Evolutionary conservation across 2,113 vertebrate genomes (phyloP).

Genomic region (Pelvicachromis taeniatus): DNA sequence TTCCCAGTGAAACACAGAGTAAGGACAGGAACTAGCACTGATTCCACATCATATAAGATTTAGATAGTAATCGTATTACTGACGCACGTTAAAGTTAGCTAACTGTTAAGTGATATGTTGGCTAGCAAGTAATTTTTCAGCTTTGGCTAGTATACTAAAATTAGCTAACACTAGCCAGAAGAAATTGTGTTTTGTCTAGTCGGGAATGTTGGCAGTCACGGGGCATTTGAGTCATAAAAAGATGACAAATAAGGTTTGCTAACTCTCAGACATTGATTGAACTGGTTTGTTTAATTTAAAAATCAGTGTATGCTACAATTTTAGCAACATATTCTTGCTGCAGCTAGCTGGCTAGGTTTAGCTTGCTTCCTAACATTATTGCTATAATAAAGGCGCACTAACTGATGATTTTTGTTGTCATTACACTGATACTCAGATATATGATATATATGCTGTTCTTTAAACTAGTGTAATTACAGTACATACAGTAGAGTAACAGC

Average conservation of each 20-base stretch:
- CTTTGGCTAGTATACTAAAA: background rate
- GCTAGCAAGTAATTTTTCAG: background rate
- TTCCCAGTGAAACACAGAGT: background rate
- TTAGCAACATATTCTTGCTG: background rate
- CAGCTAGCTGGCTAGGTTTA: background rate
- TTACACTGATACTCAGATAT: background rate
- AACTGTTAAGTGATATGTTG: background rate
- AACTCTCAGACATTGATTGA: background rate
- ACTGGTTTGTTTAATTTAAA: background rate
- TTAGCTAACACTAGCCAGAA: background rate
- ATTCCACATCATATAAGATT: background rate
- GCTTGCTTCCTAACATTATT: background rate
- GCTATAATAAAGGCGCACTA: background rate
- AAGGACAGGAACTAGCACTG: background rate
- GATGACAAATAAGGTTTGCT: background rate
- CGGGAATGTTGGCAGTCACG: background rate
- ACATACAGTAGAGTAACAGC: background rate
- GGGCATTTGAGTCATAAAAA: background rate
- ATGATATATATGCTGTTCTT: background rate
- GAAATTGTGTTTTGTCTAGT: background rate
- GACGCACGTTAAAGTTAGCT: background rate
- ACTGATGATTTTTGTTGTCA: background rate
- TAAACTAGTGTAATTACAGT: background rate
- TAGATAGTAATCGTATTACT: background rate
- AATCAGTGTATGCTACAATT: background rate